phyloP scores from a whole-genome alignment of 2,797 vertebrate genomes.

The Sylvilagus floridanus region DNA sequence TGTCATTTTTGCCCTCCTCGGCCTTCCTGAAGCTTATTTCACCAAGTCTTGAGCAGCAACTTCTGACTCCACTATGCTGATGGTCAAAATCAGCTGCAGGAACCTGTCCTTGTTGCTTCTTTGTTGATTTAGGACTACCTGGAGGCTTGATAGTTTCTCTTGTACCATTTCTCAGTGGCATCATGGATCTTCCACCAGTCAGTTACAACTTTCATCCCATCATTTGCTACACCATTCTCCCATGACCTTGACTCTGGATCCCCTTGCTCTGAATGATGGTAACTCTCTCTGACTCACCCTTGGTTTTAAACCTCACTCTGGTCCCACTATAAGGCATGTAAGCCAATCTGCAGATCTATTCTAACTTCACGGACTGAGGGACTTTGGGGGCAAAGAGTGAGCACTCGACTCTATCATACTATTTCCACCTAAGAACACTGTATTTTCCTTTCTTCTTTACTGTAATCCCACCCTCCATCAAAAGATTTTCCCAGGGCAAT shows the following conservation, averaged over 20 bases:
- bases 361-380: background rate
- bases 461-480: background rate
- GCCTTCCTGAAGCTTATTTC: background rate
- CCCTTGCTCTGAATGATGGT: background rate
- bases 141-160: background rate
- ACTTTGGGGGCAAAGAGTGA: background rate
- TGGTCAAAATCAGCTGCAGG: background rate
- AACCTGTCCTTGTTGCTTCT: background rate
- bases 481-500: background rate
- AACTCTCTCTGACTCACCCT: background rate
- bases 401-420: background rate
- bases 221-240: background rate
- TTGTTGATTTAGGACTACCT: background rate
- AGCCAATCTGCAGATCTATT: constrained; percentile 23
- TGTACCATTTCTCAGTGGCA: background rate
- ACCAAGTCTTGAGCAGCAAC: background rate
- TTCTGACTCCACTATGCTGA: background rate
- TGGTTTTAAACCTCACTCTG: background rate
- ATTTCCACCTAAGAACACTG: background rate
- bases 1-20: background rate
- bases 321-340: background rate
- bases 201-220: background rate
- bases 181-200: background rate
- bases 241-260: background rate
- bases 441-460: background rate